phyloP scores from a whole-genome alignment of 2,113 vertebrate genomes.

The Cervus canadensis region DNA sequence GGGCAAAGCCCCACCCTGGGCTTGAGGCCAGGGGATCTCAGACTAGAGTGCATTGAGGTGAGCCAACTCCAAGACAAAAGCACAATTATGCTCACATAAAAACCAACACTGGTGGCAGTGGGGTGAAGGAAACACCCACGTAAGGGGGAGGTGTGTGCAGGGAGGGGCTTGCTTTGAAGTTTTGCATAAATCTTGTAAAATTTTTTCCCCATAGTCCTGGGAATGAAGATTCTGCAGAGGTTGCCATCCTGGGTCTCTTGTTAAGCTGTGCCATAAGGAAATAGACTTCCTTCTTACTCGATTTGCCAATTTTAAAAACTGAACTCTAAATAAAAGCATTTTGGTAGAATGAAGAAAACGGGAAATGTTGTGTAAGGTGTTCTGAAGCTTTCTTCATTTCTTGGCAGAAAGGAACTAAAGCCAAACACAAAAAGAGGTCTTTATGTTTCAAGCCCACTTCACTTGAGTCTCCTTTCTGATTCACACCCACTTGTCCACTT shows the following conservation, averaged over 20 bases:
- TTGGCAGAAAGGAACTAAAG: constrained; percentile 33
- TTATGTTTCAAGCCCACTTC: background rate
- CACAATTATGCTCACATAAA: constrained; percentile 64
- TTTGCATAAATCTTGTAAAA: constrained; percentile 50
- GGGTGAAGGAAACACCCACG: constrained; percentile 25
- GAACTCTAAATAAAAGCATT: constrained; percentile 53
- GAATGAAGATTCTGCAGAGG: constrained; percentile 21
- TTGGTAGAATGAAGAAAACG: constrained; percentile 59
- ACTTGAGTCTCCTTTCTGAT: background rate
- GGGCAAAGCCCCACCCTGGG: constrained; percentile 73
- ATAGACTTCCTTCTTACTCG: constrained; percentile 46
- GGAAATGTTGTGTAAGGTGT: constrained; percentile 34
- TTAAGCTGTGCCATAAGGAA: constrained; percentile 48
- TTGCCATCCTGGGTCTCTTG: constrained; percentile 30
- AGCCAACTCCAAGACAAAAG: constrained; percentile 75
- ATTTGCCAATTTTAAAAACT: constrained; percentile 44
- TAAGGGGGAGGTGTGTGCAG: background rate
- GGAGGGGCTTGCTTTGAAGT: constrained; percentile 68
- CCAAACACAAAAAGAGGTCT: background rate
- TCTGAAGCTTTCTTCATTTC: constrained; percentile 12
- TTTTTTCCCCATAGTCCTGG: background rate
- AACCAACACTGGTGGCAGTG: constrained; percentile 38
- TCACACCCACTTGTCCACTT: background rate
- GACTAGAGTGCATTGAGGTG: constrained; percentile 41
- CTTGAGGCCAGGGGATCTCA: constrained; percentile 61